Conservation (phyloP, 2,113 vertebrate genomes). For the Petrocephalus zakoni region DNA sequence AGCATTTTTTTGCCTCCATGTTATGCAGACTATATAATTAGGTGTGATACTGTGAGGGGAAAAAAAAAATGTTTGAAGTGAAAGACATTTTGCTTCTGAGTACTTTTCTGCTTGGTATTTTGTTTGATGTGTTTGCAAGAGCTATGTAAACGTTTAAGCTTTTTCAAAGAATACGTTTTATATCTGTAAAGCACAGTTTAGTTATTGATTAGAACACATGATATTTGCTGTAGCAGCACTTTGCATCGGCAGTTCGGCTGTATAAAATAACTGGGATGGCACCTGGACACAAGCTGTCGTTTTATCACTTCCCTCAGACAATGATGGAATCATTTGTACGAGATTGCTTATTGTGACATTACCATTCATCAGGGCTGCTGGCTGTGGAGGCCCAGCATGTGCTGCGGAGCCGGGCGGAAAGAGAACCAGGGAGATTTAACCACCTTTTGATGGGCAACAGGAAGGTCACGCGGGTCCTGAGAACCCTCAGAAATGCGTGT, state of each 20-base stretch:
- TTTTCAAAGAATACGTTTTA: not conserved
- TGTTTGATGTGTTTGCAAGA: not conserved
- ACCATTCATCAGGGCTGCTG: not conserved
- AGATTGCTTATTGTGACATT: slow-evolving; percentile 7
- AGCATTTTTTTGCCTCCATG: not conserved
- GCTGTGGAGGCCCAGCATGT: not conserved
- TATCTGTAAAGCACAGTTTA: not conserved
- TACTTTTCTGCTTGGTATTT: not conserved
- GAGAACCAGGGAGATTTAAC: slow-evolving; percentile 15
- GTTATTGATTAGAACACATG: not conserved
- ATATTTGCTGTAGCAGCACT: not conserved
- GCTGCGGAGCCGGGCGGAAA: not conserved
- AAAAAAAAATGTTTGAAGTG: not conserved
- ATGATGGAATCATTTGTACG: not conserved
- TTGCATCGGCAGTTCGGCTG: not conserved
- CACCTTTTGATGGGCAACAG: slow-evolving; percentile 28
- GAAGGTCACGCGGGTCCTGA: slow-evolving; percentile 23
- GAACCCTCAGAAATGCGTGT: slow-evolving; percentile 24
- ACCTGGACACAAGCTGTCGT: not conserved
- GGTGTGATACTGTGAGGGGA: not conserved
- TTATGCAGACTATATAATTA: not conserved
- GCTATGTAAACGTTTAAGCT: not conserved
- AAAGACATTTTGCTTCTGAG: not conserved
- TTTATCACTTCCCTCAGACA: not conserved
- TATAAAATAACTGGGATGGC: not conserved